Conservation (phyloP, 2,113 vertebrate genomes). For the Caranx ignobilis region DNA sequence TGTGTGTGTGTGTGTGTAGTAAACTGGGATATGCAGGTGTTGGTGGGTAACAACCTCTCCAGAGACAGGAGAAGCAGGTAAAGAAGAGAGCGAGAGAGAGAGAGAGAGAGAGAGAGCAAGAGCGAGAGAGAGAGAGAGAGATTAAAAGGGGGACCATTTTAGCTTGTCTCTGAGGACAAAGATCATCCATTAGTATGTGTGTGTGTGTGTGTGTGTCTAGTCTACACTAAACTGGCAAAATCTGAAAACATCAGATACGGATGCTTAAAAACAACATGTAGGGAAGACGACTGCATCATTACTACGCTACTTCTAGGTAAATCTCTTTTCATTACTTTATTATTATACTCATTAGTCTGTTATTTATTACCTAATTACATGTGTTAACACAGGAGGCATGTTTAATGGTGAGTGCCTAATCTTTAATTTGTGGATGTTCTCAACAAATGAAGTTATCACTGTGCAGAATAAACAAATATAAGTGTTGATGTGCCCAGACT, state of each 20-base stretch:
- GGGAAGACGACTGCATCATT: neutral
- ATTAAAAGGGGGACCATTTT: constrained; percentile 64
- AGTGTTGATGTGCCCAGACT: neutral
- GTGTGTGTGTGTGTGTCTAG: neutral
- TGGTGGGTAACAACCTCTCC: constrained; percentile 76
- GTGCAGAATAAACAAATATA: neutral
- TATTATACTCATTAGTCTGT: too few relatives aligned
- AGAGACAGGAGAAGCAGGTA: constrained; percentile 49
- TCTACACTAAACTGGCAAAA: neutral
- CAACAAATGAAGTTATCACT: neutral
- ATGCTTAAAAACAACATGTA: neutral
- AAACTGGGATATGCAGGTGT: constrained; percentile 73
- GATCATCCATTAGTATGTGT: constrained; percentile 55
- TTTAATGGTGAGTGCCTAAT: neutral
- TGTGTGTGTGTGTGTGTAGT: constrained; percentile 18
- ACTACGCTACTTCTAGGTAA: neutral
- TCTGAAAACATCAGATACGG: neutral
- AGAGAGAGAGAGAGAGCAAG: constrained; percentile 50
- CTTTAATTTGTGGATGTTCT: neutral
- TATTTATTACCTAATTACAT: neutral
- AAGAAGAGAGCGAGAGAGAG: constrained; percentile 17
- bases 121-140: constrained; percentile 44
- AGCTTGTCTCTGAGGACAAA: constrained; percentile 64
- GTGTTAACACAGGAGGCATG: neutral
- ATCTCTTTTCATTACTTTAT: too few relatives aligned